Base-by-base conservation (phyloP, 2,797 vertebrate species). In the Hypotaenidia okinawae region DNA sequence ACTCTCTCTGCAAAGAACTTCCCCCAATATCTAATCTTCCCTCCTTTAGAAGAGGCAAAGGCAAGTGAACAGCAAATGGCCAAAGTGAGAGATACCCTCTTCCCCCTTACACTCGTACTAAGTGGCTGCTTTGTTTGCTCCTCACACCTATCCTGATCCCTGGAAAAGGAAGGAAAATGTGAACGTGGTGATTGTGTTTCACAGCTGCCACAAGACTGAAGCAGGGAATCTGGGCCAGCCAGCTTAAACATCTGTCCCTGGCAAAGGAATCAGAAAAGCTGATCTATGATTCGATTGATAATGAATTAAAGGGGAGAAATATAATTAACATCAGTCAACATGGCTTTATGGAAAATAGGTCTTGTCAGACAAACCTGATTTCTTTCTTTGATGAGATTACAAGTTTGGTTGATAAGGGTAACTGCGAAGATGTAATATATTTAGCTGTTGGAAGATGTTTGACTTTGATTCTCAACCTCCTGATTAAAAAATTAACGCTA, bases 321-420 rank as follows among this genome's bases (percentile, higher is more conserved):
- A 79, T 82, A 94, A 97, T 97, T 96, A 93, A 69, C 83, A 87
- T 82, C 95, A 91, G 93, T 84, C 95, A 96, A 57, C 63, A 3
- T 15, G 25, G 77, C 64, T 87, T 90, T 84, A 91, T 96, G 90
- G 94, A 96, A 96, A 94, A 94, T 80, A 70, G 83, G 87, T 27
- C 91, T 91, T 95, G 95, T 94, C 96, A 94, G 93, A 93, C 91
- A 90, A 96, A 96, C 87, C 79, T 91, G 89, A 94, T 96, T 96
- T 94, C 33, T 3, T 92, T 96, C 94, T 77, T 90, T 94, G 94
- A 96, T 96, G 90, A 94, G 88, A 97, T 95, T 96, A 94, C 80
- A 68, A 82, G 83, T 96, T 86, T 64, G 77, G 89, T 72, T 96
- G 95, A 95, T 96, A 94, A 94, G 90, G 90, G 90, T 82, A 93